Conservation (phyloP, 2,113 vertebrate genomes). For the Pyrgilauda ruficollis region DNA sequence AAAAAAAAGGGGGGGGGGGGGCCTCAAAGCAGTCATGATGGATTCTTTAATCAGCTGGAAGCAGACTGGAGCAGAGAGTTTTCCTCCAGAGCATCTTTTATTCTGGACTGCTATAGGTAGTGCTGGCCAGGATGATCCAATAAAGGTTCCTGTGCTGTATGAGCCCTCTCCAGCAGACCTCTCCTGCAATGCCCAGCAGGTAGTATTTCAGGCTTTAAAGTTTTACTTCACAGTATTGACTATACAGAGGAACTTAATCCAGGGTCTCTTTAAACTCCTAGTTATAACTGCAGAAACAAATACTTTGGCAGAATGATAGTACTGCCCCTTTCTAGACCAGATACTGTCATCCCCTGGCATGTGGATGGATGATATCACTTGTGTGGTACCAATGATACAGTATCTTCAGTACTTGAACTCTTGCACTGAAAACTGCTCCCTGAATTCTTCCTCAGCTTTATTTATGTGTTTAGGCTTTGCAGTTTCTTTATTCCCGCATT, state of each 20-base stretch:
- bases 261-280: background rate
- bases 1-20: background rate
- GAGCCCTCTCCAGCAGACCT: background rate
- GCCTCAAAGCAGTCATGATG: background rate
- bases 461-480: background rate
- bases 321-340: background rate
- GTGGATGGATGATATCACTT: background rate
- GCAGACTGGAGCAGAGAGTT: background rate
- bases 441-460: background rate
- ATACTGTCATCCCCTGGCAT: background rate
- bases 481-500: background rate
- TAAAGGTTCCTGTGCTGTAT: background rate
- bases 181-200: background rate
- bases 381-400: background rate
- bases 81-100: background rate
- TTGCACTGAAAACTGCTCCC: background rate
- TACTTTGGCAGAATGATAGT: background rate
- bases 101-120: background rate
- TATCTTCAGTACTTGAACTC: background rate
- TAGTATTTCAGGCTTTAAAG: background rate
- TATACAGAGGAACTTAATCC: background rate
- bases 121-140: background rate
- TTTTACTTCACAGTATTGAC: background rate
- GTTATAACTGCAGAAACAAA: background rate
- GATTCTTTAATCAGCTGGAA: background rate